phyloP scores from a whole-genome alignment of 2,797 vertebrate species.

The Thamnophis elegans region DNA sequence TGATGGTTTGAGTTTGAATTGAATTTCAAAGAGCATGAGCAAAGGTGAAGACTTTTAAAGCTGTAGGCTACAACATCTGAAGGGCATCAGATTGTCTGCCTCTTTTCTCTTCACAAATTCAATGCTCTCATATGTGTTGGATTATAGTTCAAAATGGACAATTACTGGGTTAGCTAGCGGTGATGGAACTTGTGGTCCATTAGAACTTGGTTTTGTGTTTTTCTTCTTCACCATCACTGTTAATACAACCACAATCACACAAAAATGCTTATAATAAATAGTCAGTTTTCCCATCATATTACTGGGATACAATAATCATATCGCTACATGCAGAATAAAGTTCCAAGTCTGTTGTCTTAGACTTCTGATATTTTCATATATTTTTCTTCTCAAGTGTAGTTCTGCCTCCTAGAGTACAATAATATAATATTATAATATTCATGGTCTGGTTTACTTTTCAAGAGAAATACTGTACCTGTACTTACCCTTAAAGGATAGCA shows the following conservation, averaged over 20 bases:
- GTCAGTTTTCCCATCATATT: background rate
- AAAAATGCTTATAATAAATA: background rate
- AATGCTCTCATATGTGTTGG: background rate
- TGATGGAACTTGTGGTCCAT: background rate
- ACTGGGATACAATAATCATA: background rate
- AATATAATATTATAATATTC: background rate
- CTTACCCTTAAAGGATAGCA: background rate
- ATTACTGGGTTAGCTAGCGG: background rate
- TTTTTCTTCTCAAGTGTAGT: background rate
- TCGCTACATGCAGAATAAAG: background rate
- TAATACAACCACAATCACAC: too few relatives aligned
- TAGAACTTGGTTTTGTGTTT: background rate
- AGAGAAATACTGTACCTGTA: background rate
- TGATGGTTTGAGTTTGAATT: background rate
- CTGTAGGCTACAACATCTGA: background rate
- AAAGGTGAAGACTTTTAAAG: background rate
- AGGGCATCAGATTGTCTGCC: background rate
- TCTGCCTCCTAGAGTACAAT: background rate
- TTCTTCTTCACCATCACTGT: background rate
- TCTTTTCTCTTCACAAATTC: background rate
- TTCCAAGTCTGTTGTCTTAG: background rate
- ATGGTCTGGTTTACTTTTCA: background rate
- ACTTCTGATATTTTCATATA: background rate
- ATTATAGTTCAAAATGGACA: background rate
- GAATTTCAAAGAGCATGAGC: background rate